These are phyloP conservation scores for Apamea sordens DNA, from an alignment of 2,888 invertebrate genomes.

Conservation along the genomic window DNA sequence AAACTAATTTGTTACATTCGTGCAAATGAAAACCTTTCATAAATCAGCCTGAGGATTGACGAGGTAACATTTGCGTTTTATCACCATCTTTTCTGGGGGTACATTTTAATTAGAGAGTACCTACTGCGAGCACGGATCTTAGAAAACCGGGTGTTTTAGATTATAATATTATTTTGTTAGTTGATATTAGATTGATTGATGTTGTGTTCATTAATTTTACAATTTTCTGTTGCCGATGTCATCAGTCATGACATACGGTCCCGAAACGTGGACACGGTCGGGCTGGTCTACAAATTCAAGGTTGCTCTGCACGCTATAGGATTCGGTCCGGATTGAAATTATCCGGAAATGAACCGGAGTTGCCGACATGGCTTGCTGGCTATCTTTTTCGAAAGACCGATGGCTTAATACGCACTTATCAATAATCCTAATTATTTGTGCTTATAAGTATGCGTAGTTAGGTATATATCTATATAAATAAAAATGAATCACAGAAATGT, in stretches of 20 bases:
- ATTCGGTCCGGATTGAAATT: too few species aligned
- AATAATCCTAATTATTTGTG: too few species aligned
- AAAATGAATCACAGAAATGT: too few species aligned
- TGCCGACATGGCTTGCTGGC: too few species aligned
- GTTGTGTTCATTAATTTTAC: background rate
- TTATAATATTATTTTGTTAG: constrained; percentile 5
- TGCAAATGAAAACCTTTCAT: constrained; percentile 76
- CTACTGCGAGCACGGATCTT: constrained; percentile 10
- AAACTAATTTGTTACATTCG: constrained; percentile 77
- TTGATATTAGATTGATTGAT: background rate
- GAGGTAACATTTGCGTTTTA: constrained; percentile 81
- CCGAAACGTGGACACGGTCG: background rate
- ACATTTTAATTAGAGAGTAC: constrained; percentile 75
- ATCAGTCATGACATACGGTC: background rate
- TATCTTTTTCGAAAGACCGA: too few species aligned
- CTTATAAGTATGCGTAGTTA: too few species aligned
- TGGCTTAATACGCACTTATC: too few species aligned
- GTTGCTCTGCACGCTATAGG: too few species aligned
- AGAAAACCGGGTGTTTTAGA: background rate
- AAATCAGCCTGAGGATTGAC: constrained; percentile 79
- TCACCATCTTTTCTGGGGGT: constrained; percentile 74
- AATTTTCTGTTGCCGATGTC: background rate
- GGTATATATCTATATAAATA: too few species aligned
- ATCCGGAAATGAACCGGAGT: too few species aligned
- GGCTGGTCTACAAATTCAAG: background rate